Conservation (phyloP, 2,888 invertebrate genomes). For the Brassicogethes aeneus region DNA sequence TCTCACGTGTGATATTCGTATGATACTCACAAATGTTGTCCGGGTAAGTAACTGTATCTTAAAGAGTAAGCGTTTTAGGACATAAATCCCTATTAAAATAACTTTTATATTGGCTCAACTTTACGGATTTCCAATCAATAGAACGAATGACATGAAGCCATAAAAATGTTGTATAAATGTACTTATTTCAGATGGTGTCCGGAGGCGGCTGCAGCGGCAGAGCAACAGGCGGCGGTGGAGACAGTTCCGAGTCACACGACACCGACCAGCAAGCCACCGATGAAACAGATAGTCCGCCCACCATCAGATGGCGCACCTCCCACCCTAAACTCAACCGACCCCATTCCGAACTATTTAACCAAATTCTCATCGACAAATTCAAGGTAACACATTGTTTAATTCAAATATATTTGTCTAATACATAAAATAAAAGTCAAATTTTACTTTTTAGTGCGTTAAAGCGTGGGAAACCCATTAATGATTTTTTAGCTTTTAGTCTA, state of each 20-base stretch:
- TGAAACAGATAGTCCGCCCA: conserved; percentile 47
- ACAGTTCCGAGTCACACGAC: conserved; percentile 52
- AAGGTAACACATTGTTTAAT: conserved; percentile 39
- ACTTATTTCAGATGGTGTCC: conserved; percentile 47
- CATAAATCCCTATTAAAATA: too few species aligned
- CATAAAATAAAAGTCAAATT: too few species aligned
- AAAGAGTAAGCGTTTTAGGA: too few species aligned
- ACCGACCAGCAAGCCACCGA: conserved; percentile 45
- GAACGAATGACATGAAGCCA: not conserved
- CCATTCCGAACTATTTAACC: conserved; percentile 50
- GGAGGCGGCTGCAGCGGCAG: too few species aligned
- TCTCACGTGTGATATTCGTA: too few species aligned
- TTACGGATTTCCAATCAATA: not conserved
- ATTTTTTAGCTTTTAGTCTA: too few species aligned
- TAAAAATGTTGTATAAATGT: too few species aligned
- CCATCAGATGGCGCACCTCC: conserved; percentile 40
- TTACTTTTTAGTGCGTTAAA: too few species aligned
- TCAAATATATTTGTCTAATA: not conserved
- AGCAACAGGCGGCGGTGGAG: conserved; percentile 42
- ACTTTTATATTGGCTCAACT: too few species aligned
- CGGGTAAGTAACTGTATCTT: too few species aligned
- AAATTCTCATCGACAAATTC: conserved; percentile 50
- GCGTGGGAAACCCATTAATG: too few species aligned
- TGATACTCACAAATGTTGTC: too few species aligned
- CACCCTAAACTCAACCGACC: conserved; percentile 41